phyloP scores from a whole-genome alignment of 2,797 vertebrate genomes.

The Leuciscus waleckii region DNA sequence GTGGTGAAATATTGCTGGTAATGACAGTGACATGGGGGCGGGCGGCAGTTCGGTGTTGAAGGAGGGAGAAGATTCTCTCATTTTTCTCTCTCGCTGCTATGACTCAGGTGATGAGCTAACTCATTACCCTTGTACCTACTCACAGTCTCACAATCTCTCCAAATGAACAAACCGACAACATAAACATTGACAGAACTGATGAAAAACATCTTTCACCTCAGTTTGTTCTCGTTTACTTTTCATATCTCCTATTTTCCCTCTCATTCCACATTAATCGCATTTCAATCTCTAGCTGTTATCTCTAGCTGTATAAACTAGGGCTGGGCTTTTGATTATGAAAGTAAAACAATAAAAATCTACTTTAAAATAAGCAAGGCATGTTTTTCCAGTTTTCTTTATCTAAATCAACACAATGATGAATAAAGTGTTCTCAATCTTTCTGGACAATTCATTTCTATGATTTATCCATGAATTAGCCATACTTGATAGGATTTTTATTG shows the following conservation, averaged over 20 bases:
- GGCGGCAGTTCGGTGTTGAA: slow-evolving; percentile 13
- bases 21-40: slow-evolving; percentile 36
- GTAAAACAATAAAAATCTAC: not conserved
- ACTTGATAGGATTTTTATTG: not conserved
- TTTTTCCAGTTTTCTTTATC: not conserved
- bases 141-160: slow-evolving; percentile 12
- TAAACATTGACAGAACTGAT: slow-evolving; percentile 32
- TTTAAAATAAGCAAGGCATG: not conserved
- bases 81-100: slow-evolving; percentile 30
- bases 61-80: not conserved
- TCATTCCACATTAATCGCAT: slow-evolving; percentile 6
- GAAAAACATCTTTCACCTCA: slow-evolving; percentile 27
- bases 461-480: too few relatives aligned
- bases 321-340: not conserved
- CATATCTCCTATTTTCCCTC: slow-evolving; percentile 24
- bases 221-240: slow-evolving; percentile 29
- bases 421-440: not conserved
- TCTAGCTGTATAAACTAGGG: not conserved
- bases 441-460: not conserved
- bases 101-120: slow-evolving; percentile 54
- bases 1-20: slow-evolving; percentile 58
- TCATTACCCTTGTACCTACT: slow-evolving; percentile 45
- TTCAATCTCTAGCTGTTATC: not conserved
- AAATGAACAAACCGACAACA: slow-evolving; percentile 27
- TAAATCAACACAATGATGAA: not conserved